Percentiles rank a stretch among this genome's conserved stretches.
These are phyloP conservation scores for Papilio demoleus DNA, from an alignment of 2,888 invertebrate genomes.

Conservation along the genomic window DNA sequence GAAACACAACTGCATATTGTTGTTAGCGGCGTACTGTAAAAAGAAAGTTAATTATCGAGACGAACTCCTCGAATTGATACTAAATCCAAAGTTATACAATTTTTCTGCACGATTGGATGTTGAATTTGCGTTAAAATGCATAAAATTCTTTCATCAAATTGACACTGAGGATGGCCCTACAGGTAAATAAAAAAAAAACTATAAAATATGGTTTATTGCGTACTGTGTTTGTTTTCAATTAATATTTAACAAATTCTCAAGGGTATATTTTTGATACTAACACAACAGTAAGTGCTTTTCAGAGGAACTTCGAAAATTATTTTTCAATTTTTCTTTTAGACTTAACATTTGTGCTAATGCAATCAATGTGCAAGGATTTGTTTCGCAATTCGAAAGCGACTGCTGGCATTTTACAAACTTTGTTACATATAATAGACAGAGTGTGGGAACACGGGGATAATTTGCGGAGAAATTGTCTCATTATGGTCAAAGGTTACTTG, in stretches of 20 bases:
- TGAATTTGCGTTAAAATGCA: slow-evolving; percentile 63
- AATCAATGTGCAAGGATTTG: slow-evolving; percentile 68
- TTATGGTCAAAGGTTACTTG: slow-evolving; percentile 73
- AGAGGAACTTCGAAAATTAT: too few relatives aligned
- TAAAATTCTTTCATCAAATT: slow-evolving; percentile 59
- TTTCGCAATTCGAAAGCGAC: slow-evolving; percentile 69
- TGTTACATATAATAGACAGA: slow-evolving; percentile 62
- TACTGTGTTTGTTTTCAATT: too few relatives aligned
- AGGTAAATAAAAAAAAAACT: slow-evolving; percentile 59
- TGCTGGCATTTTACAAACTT: slow-evolving; percentile 59
- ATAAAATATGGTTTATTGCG: too few relatives aligned
- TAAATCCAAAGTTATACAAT: slow-evolving; percentile 66
- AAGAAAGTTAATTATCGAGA: slow-evolving; percentile 59
- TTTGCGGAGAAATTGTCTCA: slow-evolving; percentile 69
- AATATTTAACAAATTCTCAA: too few relatives aligned
- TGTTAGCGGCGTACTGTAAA: slow-evolving; percentile 70
- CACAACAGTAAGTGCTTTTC: too few relatives aligned
- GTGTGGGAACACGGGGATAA: slow-evolving; percentile 61
- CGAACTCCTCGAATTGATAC: slow-evolving; percentile 66
- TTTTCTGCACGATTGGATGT: slow-evolving; percentile 60
- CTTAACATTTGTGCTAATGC: slow-evolving; percentile 66
- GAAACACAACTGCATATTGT: slow-evolving; percentile 63
- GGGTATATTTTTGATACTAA: too few relatives aligned
- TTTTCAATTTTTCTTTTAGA: slow-evolving; percentile 63
- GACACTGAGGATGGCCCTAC: slow-evolving; percentile 60